These are phyloP conservation scores for Schizothorax lantsangensis DNA, from an alignment of 2,797 vertebrate species.

Conservation along the genomic window DNA sequence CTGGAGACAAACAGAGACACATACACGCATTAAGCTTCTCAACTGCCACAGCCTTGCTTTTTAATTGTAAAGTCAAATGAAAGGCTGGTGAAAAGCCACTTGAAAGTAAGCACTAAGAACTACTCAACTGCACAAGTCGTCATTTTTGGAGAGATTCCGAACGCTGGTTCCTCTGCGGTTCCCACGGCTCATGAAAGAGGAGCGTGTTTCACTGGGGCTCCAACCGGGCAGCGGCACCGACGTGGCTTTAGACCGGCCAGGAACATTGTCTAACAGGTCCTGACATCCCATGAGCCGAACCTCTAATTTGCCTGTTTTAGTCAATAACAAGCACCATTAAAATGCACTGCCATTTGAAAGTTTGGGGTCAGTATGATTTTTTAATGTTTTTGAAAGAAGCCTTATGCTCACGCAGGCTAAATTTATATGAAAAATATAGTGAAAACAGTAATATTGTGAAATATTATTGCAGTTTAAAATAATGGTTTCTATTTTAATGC, in stretches of 20 bases:
- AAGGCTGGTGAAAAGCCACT: not conserved
- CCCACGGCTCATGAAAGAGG: constrained; percentile 86
- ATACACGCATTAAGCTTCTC: not conserved
- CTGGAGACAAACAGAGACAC: constrained; percentile 67
- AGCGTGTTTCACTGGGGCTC: constrained; percentile 87
- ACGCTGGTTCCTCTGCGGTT: constrained; percentile 84
- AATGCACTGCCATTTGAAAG: not conserved
- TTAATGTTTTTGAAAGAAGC: not conserved
- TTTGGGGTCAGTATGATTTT: not conserved
- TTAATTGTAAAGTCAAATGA: constrained; percentile 1
- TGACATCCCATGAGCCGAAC: constrained; percentile 91
- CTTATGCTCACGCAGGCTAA: not conserved
- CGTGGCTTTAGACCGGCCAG: constrained; percentile 85
- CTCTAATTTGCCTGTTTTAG: constrained; percentile 83
- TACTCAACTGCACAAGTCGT: constrained; percentile 88
- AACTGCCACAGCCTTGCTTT: not conserved
- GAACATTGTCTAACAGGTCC: constrained; percentile 87
- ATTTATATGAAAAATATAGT: not conserved
- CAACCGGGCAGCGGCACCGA: constrained; percentile 83
- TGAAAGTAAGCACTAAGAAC: not conserved
- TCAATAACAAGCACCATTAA: not conserved
- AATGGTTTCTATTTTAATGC: not conserved
- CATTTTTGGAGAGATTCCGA: constrained; percentile 85
- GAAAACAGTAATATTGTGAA: not conserved
- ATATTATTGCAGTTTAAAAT: not conserved